Base-by-base conservation (phyloP, 2,888 invertebrate species). In the Drosophila quinaria region DNA sequence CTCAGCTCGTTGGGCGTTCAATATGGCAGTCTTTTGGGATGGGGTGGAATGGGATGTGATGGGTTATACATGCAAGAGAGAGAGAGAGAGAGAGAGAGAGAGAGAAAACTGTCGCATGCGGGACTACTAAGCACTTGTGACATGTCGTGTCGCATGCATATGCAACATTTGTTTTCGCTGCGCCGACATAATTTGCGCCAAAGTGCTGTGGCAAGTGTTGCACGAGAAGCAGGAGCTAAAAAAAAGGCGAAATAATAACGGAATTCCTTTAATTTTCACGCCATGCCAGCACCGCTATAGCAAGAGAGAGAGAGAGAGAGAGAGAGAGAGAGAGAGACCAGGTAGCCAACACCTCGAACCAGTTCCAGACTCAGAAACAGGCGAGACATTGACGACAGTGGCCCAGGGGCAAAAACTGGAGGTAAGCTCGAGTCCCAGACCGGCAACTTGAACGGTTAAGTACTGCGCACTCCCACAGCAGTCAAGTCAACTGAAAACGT, bases 401-500 rank as follows among this genome's bases (percentile, higher is more conserved):
- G 81, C 87, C 87, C 79, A 69, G 79, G 64, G 80, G 83, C 80
- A 68, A 44, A 19, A 39, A 63, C 46, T 67, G 74, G 44, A 71
- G 71, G 78, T 68, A 64, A 70, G 49, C 61, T 64, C 17, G 35
- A 71, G 66, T 56, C 66, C 66, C 73, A 61, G 73, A 76, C 85
- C 72, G 74, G 74, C 84, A 88, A 87, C 86, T 86, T 86, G 89
- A 86, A 86, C 86, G 86, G 86, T 86, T 86, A 86, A 86, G 86
- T 87, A 88, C 89, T 84, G 47, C 58, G 66, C 69, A 67, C 81
- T 79, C 71, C 61, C 69, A 70, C 79, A 68, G 63, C 87, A 87
- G 84, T 87, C 84, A 85, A 85, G 84, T 85, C 84, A 87, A 87
- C 84, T 87, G 87, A 87, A 87, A 85, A 85, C 84, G 84, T 87